These are phyloP conservation scores for Colletes collaris DNA, from an alignment of 2,888 invertebrate species.

Conservation along the genomic window DNA sequence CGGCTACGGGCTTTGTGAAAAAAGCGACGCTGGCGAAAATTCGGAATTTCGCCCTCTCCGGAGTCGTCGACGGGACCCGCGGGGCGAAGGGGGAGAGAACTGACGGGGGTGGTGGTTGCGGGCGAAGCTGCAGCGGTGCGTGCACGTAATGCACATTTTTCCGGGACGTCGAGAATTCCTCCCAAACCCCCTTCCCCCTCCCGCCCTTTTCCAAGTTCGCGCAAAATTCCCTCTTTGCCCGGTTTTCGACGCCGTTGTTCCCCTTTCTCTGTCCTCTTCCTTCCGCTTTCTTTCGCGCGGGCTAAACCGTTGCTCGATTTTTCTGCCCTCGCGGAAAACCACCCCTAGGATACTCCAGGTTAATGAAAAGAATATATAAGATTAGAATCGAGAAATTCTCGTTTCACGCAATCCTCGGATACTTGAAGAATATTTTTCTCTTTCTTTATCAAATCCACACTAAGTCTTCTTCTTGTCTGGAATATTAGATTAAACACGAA, in stretches of 20 bases:
- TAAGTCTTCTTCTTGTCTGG: too few relatives aligned
- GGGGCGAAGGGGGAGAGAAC: too few relatives aligned
- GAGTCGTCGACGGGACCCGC: conserved; percentile 36
- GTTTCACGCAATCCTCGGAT: too few relatives aligned
- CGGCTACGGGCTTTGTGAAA: conserved; percentile 10
- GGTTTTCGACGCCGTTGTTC: conserved; percentile 36
- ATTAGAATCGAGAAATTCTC: too few relatives aligned
- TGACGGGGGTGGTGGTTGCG: not conserved
- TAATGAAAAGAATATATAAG: too few relatives aligned
- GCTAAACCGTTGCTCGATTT: conserved; percentile 8
- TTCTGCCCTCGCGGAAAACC: not conserved
- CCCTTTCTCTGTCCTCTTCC: conserved; percentile 13
- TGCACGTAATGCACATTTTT: conserved; percentile 58
- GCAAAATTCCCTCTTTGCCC: conserved; percentile 41
- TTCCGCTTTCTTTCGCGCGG: conserved; percentile 11
- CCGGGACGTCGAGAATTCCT: conserved; percentile 57
- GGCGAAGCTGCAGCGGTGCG: conserved; percentile 54
- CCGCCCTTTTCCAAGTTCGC: conserved; percentile 14
- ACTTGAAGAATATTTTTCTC: too few relatives aligned
- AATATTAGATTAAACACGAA: too few relatives aligned
- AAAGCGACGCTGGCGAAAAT: conserved; percentile 53
- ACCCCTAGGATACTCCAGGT: too few relatives aligned
- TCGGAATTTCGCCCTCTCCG: conserved; percentile 49
- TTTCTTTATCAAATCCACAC: too few relatives aligned
- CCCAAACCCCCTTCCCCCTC: conserved; percentile 11